Base-by-base conservation (phyloP, 37 sponge, comb jelly and placozoan species). In the Spongilla lacustris region DNA sequence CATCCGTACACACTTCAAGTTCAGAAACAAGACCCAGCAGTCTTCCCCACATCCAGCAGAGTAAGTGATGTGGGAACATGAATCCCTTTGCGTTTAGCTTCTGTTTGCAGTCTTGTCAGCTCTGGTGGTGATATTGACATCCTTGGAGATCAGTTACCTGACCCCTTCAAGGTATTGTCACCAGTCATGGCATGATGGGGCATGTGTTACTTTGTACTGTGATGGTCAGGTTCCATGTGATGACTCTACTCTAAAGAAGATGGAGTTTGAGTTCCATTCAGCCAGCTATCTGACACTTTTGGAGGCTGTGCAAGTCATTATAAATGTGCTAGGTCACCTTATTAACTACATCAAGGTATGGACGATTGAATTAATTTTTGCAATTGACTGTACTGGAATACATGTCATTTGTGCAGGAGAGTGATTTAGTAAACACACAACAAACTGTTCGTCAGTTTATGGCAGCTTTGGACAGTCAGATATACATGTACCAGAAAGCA, bases 221-320 rank as follows among this genome's bases (percentile, higher is more conserved):
- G 11, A 58, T 58, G 58, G 58, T 17, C 58, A 58, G 58, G 58
- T 14, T 17, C 58, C 14, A 58, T 58, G 19, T 58, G 35, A 73
- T 38, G 86, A 37, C 26, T 74, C 38, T 9, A 34, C 24, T 10
- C 37, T 36, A 11, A 90, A 80, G 37, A 46, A 37, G 22, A n/a
- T 91, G 74, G 88, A 91, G 76, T 71, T 36, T 29, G 80, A 80
- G 14, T 91, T 91, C 79, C 92, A 87, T 74, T 36, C 66, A 67
- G 76, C 83, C 17, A 19, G 26, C 58, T 91, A 87, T 46, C 82
- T 83, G 23, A 77, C 68, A 1, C 49, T 91, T 49, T 41, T 75
- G 46, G 88, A 91, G n/a, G 29, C 80, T 13, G 81, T 83, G 31
- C 66, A 27, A 28, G 87, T 73, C 49, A 34, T 87, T 24, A 86